These are phyloP conservation scores for Sebastes hopkinsi DNA, from an alignment of 2,797 vertebrate species.

Conservation along the genomic window DNA sequence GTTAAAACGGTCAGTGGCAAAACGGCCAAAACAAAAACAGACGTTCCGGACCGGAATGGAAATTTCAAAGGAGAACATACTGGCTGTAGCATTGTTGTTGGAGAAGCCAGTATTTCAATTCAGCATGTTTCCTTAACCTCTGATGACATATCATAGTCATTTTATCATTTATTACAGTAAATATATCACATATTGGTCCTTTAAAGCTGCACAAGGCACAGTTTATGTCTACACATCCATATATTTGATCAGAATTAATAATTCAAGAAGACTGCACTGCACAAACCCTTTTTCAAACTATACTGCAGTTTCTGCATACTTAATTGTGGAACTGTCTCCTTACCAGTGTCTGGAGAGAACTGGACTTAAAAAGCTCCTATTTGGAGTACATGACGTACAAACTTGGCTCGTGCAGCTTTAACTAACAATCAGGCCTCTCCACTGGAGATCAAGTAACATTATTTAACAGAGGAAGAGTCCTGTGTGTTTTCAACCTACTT, in stretches of 20 bases:
- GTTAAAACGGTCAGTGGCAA: fast-evolving
- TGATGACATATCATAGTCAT: no score
- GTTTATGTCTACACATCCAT: not conserved
- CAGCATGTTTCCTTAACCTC: no score
- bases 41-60: no score
- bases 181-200: no score
- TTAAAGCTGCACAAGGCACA: not conserved
- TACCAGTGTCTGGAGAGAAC: not conserved
- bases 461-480: not conserved
- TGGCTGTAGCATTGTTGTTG: no score
- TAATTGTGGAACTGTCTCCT: no score
- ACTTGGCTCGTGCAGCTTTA: not conserved
- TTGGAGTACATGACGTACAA: not conserved
- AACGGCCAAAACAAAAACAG: no score
- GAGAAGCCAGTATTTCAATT: no score
- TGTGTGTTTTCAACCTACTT: slow-evolving; percentile 84
- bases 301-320: not conserved
- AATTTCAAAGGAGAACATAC: no score
- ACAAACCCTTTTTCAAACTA: not conserved
- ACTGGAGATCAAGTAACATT: not conserved
- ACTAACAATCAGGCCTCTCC: not conserved
- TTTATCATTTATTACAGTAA: no score
- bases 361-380: not conserved
- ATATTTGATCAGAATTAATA: not conserved
- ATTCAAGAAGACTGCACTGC: not conserved